phyloP scores from a whole-genome alignment of 2,888 invertebrate genomes.

The Platypus cylindrus region DNA sequence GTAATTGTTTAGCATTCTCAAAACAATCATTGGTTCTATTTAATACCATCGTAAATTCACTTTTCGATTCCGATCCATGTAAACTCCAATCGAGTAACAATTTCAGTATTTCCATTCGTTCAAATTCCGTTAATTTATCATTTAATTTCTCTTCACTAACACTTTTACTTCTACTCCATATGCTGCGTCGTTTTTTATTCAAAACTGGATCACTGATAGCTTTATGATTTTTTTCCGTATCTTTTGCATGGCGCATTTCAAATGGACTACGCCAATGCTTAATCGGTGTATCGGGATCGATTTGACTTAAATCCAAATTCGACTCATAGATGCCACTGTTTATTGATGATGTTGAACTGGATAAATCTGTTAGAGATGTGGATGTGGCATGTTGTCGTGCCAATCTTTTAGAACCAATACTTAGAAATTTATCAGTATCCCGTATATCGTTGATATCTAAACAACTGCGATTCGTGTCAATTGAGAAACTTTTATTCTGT shows the following conservation, averaged over 20 bases:
- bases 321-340: slow-evolving; percentile 33
- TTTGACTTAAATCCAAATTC: slow-evolving; percentile 32
- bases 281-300: slow-evolving; percentile 27
- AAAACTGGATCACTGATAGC: slow-evolving; percentile 30
- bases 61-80: slow-evolving; percentile 31
- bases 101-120: slow-evolving; percentile 32
- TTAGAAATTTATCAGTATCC: slow-evolving; percentile 28
- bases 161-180: slow-evolving; percentile 25
- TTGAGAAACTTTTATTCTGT: slow-evolving; percentile 30
- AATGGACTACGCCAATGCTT: slow-evolving; percentile 54
- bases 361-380: slow-evolving; percentile 32
- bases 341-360: slow-evolving; percentile 34
- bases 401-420: slow-evolving; percentile 24
- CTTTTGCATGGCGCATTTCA: slow-evolving; percentile 54
- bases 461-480: slow-evolving; percentile 27
- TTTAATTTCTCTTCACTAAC: slow-evolving; percentile 27
- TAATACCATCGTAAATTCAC: slow-evolving; percentile 23
- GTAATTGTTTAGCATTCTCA: slow-evolving; percentile 16
- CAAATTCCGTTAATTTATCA: slow-evolving; percentile 32
- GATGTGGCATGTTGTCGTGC: slow-evolving; percentile 25
- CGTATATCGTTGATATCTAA: slow-evolving; percentile 23
- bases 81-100: slow-evolving; percentile 34
- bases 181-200: slow-evolving; percentile 18
- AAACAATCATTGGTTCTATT: slow-evolving; percentile 15
- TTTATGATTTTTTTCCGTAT: slow-evolving; percentile 50